A percentile compares a stretch with the other conserved stretches of the same genome.
phyloP scores from a whole-genome alignment of 2,797 vertebrate genomes.

The Pseudochromis fuscus region DNA sequence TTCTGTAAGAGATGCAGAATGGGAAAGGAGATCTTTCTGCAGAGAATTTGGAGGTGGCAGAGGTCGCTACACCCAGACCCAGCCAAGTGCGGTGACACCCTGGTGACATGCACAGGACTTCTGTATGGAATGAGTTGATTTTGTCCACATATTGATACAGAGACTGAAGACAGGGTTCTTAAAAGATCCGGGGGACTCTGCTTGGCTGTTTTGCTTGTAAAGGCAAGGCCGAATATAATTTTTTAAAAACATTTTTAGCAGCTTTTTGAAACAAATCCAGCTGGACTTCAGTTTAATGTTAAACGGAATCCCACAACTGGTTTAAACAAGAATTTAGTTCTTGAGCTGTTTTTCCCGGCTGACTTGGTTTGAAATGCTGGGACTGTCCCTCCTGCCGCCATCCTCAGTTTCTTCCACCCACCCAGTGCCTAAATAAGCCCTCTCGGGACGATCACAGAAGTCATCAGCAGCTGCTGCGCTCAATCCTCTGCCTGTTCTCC shows the following conservation, averaged over 20 bases:
- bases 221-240: constrained; percentile 36
- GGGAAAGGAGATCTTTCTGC: constrained; percentile 68
- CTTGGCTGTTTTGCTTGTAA: constrained; percentile 41
- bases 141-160: constrained; percentile 38
- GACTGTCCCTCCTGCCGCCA: constrained; percentile 62
- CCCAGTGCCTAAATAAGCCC: constrained; percentile 81
- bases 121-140: constrained; percentile 82
- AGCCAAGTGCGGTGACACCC: constrained; percentile 53
- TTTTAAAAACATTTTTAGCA: constrained; percentile 18
- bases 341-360: constrained; percentile 42
- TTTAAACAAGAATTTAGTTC: constrained; percentile 46
- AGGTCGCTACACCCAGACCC: constrained; percentile 60
- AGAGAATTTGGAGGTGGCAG: constrained; percentile 76
- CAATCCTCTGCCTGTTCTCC: constrained; percentile 65
- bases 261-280: constrained; percentile 30
- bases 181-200: constrained; percentile 44
- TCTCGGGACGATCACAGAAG: constrained; percentile 74
- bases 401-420: constrained; percentile 76
- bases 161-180: constrained; percentile 57
- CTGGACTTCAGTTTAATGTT: constrained; percentile 58
- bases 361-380: constrained; percentile 62
- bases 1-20: constrained; percentile 64
- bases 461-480: constrained; percentile 75
- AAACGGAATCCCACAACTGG: constrained; percentile 27
- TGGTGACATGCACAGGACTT: constrained; percentile 50